Evolutionary conservation across 2,888 invertebrate species (phyloP).

Genomic region (Polydesmus complanatus): DNA sequence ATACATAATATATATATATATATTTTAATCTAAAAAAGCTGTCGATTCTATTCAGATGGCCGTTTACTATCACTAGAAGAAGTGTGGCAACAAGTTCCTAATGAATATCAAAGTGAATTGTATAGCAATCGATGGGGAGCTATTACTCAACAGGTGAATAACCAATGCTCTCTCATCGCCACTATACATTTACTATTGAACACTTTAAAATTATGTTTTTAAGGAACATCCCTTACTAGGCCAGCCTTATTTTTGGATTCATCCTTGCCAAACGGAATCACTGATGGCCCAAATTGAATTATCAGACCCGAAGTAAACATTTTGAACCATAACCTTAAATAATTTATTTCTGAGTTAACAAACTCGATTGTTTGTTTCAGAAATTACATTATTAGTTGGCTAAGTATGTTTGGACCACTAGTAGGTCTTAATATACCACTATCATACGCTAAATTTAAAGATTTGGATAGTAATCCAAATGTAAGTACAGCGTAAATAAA

Average conservation of each 20-base stretch:
- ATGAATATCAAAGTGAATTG: constrained; percentile 8
- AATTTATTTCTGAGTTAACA: not conserved
- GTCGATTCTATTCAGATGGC: too few species aligned
- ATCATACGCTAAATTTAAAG: constrained; percentile 7
- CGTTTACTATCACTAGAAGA: constrained; percentile 8
- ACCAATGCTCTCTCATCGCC: too few species aligned
- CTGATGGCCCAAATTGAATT: not conserved
- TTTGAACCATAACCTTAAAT: too few species aligned
- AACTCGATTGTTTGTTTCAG: not conserved
- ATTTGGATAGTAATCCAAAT: too few species aligned
- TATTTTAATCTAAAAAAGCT: too few species aligned
- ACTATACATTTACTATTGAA: not conserved
- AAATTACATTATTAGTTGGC: constrained; percentile 12
- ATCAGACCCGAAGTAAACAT: not conserved
- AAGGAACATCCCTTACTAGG: constrained; percentile 31
- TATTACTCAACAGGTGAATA: constrained; percentile 8
- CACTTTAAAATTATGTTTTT: not conserved
- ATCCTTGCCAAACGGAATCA: constrained; percentile 30
- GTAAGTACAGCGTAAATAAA: too few species aligned
- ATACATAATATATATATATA: too few species aligned
- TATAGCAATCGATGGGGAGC: constrained; percentile 4
- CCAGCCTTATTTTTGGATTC: constrained; percentile 30
- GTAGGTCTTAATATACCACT: constrained; percentile 10
- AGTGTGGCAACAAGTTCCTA: constrained; percentile 8
- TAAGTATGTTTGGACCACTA: constrained; percentile 13